phyloP scores from a whole-genome alignment of 1,140 invertebrate genomes.

The Apis laboriosa region DNA sequence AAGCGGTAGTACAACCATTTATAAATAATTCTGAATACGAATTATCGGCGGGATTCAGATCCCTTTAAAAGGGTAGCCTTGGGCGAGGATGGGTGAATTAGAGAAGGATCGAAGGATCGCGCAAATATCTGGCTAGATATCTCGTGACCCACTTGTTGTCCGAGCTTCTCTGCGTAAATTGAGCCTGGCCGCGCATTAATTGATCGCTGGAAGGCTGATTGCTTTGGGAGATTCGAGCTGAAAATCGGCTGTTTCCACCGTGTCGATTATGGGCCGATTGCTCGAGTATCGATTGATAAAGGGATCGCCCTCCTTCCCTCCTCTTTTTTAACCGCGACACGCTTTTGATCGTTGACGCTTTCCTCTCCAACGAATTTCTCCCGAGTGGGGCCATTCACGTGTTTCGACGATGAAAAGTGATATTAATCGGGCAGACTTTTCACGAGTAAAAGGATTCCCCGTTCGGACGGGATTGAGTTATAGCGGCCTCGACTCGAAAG shows the following conservation, averaged over 20 bases:
- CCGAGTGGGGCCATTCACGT: no score
- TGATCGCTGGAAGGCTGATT: slow-evolving; percentile 31
- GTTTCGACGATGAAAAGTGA: no score
- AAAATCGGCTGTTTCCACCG: background rate
- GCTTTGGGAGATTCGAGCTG: background rate
- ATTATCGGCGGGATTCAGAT: background rate
- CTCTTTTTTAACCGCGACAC: background rate
- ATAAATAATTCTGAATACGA: background rate
- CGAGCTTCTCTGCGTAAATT: slow-evolving; percentile 15
- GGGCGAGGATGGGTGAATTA: background rate
- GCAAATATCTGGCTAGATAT: slow-evolving; percentile 7
- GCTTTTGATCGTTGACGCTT: background rate
- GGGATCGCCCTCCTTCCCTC: no score
- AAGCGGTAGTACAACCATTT: no score
- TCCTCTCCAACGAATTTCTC: no score
- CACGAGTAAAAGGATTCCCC: no score
- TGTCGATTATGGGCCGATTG: background rate
- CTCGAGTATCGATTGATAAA: slow-evolving; percentile 14
- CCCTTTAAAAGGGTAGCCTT: background rate
- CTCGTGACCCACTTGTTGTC: slow-evolving; percentile 20
- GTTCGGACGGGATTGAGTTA: no score
- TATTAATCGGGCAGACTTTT: no score
- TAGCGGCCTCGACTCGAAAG: no score
- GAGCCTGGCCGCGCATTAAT: slow-evolving; percentile 25
- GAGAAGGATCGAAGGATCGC: slow-evolving; percentile 11